Base-by-base conservation (phyloP, 2,888 invertebrate species). In the Rotaria macrura region DNA sequence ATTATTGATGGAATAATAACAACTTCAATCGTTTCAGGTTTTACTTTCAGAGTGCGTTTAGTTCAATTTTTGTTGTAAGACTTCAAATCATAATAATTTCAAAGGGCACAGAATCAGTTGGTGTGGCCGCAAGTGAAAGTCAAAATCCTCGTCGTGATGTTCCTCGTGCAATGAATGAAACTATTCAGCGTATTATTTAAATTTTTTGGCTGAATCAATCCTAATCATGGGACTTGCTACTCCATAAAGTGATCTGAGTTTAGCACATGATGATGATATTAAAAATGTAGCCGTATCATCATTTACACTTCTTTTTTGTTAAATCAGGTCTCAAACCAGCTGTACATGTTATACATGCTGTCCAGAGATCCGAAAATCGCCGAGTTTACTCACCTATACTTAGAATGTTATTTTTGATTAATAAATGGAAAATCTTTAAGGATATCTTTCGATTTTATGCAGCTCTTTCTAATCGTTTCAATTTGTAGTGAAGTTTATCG, bases 101-200 rank as follows among this genome's bases (percentile, higher is more conserved):
- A 7, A 43, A 74, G 74, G 74, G 74, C 7, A 74, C 74, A 23
- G 74, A 74, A 43, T 20, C 40, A 6, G 74, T 74, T 23, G 74
- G 74, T 40, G 40, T 74, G 5, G 74, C 74, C 9, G 74, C 74
- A 23, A 40, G 74, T 74, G 74, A 74, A 43, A 74, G 74, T 25
- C 7, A 38, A 17, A 74, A 74, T 74, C 74, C 74, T 2, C 38
- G 38, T 12, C 38, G 25, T 23, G 74, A 74, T 43, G 40, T 74
- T 38, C 74, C 74, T 9, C 74, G 74, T 74, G 74, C 74, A 38
- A 74, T 74, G 74, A 74, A 74, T 43, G 40, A 25, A 74, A 74
- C 40, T 20, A 74, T 74, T 40, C 40, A 40, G 74, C 74, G 74
- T 43, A 74, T 74, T 7, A 25, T 74, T 14, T 25, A 38, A 23